Evolutionary conservation across 2,113 vertebrate genomes (phyloP), one percentile per base, ranked within the genome.

Genomic region (Hypanus sabinus): DNA sequence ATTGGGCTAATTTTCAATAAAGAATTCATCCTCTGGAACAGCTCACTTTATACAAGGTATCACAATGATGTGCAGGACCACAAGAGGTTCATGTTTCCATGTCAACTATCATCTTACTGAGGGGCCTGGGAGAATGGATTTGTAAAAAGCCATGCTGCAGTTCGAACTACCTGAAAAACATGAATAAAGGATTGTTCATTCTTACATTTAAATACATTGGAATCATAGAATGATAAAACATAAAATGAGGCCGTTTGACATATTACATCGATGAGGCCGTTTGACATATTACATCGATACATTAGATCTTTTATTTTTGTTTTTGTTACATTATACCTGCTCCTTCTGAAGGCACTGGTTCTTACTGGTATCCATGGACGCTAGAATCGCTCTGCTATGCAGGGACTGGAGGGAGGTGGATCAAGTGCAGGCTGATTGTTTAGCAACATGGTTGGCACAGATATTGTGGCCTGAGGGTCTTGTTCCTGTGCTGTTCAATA

Each of bases 111-210:
- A 38, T 62, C 70, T 33, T 57, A 38, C 27, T 62, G 85, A 85
- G 38, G 14, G 7, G 27, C 38, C 62, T 65, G 62, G 62, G 68
- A 18, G 30, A 18, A 20, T 88, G 68, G 71, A 16, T 94, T 94
- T 46, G 62, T 65, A 81, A 94, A 38, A 10, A 94, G 24, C 65
- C 22, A 88, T 27, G 81, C 94, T 73, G 94, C 81, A 20, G 65
- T 57, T 73, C 22, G 60, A 71, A 94, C 12, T 80, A 94, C 94
- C 94, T 94, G 36, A 12, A 94, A 94, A 94, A 70, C 55, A 87
- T 27, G 55, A 46, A 73, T 8, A 73, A 93, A 71, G 0, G 1
- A 46, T 46, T 46, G 46, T 46, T 46, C 4, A 46, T 46, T 46
- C 2, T 88, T 60, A 46, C 57, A 62, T 62, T 81, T 46, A 81